A percentile compares a stretch with the other conserved stretches of the same genome.
Conservation (phyloP, 2,888 invertebrate genomes). For the Dendrolimus houi region DNA sequence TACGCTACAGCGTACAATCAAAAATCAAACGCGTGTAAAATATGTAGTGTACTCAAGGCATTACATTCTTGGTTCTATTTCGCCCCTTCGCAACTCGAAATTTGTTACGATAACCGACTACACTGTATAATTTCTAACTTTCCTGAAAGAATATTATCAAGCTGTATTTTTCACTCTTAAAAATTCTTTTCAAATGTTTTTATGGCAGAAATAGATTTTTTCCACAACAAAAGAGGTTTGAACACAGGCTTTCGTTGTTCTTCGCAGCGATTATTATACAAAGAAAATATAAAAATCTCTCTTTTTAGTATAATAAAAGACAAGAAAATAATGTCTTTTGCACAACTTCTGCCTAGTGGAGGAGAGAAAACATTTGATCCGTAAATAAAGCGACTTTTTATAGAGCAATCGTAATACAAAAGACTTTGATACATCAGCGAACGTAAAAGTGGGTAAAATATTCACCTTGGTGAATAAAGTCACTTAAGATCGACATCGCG, state of each 20-base stretch:
- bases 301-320: neutral
- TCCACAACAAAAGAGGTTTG: neutral
- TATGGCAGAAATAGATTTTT: neutral
- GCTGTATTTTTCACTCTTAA: conserved; percentile 1
- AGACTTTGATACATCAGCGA: neutral
- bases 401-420: neutral
- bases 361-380: neutral
- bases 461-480: neutral
- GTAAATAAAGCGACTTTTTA: neutral
- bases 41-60: too few species aligned
- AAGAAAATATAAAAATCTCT: conserved; percentile 3
- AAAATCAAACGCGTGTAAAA: too few species aligned
- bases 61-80: too few species aligned
- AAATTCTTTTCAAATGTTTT: conserved; percentile 1
- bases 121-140: neutral
- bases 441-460: neutral
- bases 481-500: too few species aligned
- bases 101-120: neutral
- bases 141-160: neutral
- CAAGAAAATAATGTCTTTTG: neutral
- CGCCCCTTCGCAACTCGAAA: too few species aligned
- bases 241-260: conserved; percentile 1
- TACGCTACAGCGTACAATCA: too few species aligned
- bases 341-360: neutral
- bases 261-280: neutral